Base-by-base conservation (phyloP, 1,140 invertebrate genomes). In the Ceratina australensis region DNA sequence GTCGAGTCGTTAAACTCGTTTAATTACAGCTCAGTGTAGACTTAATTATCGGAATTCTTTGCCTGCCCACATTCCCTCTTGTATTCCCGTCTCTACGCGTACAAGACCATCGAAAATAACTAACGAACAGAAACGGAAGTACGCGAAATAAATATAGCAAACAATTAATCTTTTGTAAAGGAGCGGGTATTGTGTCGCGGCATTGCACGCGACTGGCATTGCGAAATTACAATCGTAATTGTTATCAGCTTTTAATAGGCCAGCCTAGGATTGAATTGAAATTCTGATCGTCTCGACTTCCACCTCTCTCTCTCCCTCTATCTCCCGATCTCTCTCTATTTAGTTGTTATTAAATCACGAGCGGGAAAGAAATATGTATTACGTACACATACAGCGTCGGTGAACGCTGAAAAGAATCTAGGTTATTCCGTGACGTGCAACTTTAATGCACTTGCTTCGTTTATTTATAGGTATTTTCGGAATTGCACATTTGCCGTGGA, bases 311-410 rank as follows among this genome's bases (percentile, higher is more conserved):
- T n/a, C n/a, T n/a, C n/a, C n/a, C n/a, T n/a, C n/a, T n/a, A n/a
- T n/a, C n/a, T n/a, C n/a, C n/a, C n/a, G n/a, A n/a, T 24, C 13
- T 15, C 0, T 15, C 28, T 72, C 42, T 42, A 59, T 75, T 75
- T 59, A 69, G 24, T 69, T 69, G 47, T 76, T 69, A 76, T 69
- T 76, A 76, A 76, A 76, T 69, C 73, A 60, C 54, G 10, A 33
- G 33, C 65, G 59, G 8, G 63, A 76, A 60, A 60, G 66, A 68
- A 69, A 69, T 28, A 69, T 28, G 33, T 42, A 42, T 42, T 42
- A 42, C 33, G 5, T 42, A 42, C 10, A 42, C 33, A 60, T n/a
- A 22, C n/a, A 16, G 8, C 26, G 20, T 42, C 15, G 20, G 73
- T 50, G 57, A 61, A 63, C 16, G 74, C 20, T 42, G 18, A 33